These are phyloP conservation scores for Conistra vaccinii DNA, from an alignment of 2,888 invertebrate genomes.

Conservation along the genomic window DNA sequence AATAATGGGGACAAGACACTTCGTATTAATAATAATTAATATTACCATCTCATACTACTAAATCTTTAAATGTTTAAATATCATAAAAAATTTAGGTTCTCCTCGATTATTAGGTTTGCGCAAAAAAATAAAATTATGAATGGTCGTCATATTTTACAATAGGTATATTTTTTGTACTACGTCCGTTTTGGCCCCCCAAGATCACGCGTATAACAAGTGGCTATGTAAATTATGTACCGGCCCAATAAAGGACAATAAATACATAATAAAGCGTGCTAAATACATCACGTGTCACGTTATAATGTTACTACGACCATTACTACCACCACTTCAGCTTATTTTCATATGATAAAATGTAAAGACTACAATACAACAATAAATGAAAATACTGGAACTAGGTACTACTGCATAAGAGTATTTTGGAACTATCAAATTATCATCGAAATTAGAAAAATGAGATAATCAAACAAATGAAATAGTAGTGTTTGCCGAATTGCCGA, in stretches of 20 bases:
- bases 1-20: constrained; percentile 44
- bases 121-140: neutral
- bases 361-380: too few species aligned
- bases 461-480: too few species aligned
- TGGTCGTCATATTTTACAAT: constrained; percentile 10
- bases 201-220: constrained; percentile 23
- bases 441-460: too few species aligned
- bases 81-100: neutral
- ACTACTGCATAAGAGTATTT: too few species aligned
- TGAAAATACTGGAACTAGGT: too few species aligned
- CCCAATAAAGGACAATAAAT: constrained; percentile 31
- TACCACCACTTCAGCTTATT: neutral
- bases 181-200: neutral
- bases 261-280: constrained; percentile 13
- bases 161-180: constrained; percentile 7
- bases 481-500: too few species aligned
- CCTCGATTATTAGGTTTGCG: neutral
- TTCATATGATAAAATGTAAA: too few species aligned
- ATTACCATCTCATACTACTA: constrained; percentile 3
- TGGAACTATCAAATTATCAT: too few species aligned
- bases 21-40: constrained; percentile 38
- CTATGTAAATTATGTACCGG: constrained; percentile 35
- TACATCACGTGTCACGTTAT: neutral
- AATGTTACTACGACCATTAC: neutral
- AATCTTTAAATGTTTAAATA: neutral